These are phyloP conservation scores for Plusia festucae DNA, from an alignment of 2,888 invertebrate genomes.

Conservation along the genomic window DNA sequence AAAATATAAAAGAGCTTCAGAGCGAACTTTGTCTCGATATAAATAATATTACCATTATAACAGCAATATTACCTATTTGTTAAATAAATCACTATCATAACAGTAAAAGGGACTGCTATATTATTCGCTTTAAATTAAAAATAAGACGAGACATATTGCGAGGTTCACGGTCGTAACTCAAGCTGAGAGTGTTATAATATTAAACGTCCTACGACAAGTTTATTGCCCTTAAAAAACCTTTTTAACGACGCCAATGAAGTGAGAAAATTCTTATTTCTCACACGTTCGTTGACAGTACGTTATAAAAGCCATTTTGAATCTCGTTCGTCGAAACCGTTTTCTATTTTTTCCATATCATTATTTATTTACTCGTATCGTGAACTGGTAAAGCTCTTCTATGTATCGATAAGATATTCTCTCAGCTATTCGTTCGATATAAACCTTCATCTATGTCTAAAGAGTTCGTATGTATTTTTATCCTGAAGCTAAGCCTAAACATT, in stretches of 20 bases:
- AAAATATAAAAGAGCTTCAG: neutral
- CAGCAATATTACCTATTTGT: slow-evolving; percentile 4
- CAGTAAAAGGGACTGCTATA: neutral
- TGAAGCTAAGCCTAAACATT: slow-evolving; percentile 24
- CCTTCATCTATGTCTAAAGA: neutral
- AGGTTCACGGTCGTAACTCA: slow-evolving; percentile 43
- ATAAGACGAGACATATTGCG: slow-evolving; percentile 41
- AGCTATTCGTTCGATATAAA: neutral
- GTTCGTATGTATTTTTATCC: neutral
- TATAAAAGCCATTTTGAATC: slow-evolving; percentile 38
- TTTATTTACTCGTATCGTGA: slow-evolving; percentile 1
- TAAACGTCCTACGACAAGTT: slow-evolving; percentile 56
- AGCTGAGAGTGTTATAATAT: slow-evolving; percentile 53
- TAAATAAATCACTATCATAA: neutral
- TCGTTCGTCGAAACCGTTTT: slow-evolving; percentile 16
- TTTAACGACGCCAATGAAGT: slow-evolving; percentile 52
- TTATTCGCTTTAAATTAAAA: slow-evolving; percentile 16
- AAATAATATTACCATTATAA: neutral
- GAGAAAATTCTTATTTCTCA: slow-evolving; percentile 48
- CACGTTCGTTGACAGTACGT: slow-evolving; percentile 34
- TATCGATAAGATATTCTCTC: neutral
- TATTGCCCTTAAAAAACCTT: slow-evolving; percentile 56
- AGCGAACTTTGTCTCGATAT: neutral
- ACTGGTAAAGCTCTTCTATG: neutral
- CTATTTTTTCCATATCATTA: slow-evolving; percentile 15